These are phyloP conservation scores for Vimba vimba DNA, from an alignment of 2,113 vertebrate genomes.

Conservation along the genomic window DNA sequence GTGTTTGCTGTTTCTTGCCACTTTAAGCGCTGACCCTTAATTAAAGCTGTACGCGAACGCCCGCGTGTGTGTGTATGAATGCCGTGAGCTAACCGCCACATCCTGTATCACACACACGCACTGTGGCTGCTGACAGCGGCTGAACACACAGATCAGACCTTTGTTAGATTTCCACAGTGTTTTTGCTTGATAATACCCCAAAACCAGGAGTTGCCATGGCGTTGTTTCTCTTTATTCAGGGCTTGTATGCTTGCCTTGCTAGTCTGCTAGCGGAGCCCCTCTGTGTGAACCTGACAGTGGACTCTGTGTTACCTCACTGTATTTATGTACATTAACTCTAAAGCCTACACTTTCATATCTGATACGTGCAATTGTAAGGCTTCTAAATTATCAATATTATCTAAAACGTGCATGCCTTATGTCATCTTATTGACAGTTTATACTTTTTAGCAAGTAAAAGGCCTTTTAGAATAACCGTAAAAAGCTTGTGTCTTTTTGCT, in stretches of 20 bases:
- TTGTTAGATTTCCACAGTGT: not conserved
- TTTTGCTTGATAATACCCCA: not conserved
- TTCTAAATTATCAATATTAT: not conserved
- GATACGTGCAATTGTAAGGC: not conserved
- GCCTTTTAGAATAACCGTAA: not conserved
- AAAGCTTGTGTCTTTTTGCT: not conserved
- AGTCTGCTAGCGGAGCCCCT: not conserved
- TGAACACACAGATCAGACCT: not conserved
- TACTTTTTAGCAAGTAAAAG: not conserved
- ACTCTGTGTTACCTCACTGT: not conserved
- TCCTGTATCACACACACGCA: not conserved
- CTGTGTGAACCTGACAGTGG: not conserved
- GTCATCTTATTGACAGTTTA: not conserved
- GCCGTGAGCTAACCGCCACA: not conserved
- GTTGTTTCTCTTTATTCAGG: not conserved
- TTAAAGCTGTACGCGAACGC: not conserved
- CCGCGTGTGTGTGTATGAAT: slow-evolving; percentile 30
- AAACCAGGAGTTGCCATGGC: not conserved
- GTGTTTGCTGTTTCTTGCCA: not conserved
- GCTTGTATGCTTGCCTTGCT: not conserved
- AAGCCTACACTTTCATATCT: not conserved
- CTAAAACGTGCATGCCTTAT: not conserved
- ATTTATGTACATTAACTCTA: not conserved
- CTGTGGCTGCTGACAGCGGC: not conserved
- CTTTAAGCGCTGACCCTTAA: not conserved